Evolutionary conservation across 2,888 invertebrate genomes (phyloP).

Genomic region (Trachelus troglodyta): DNA sequence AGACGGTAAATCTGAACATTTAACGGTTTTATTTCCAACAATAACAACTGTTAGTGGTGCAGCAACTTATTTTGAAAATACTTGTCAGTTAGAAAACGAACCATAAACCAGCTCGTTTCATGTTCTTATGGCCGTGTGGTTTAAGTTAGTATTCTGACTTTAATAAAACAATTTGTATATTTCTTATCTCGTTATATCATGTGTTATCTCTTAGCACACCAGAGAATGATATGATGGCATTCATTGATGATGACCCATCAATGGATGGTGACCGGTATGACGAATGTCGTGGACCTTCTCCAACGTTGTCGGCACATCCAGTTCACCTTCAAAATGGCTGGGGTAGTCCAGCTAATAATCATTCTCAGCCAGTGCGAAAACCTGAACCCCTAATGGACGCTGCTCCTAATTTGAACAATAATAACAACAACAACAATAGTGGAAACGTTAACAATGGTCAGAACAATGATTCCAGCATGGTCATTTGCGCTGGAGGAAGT

Average conservation of each 20-base stretch:
- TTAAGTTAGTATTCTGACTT: not conserved
- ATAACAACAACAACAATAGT: slow-evolving; percentile 62
- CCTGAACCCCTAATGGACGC: slow-evolving; percentile 16
- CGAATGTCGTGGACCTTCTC: slow-evolving; percentile 68
- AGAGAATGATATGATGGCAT: slow-evolving; percentile 80
- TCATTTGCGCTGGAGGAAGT: not conserved
- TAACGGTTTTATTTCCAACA: not conserved
- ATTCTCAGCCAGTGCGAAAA: not conserved
- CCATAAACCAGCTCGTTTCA: not conserved
- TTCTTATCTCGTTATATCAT: not conserved
- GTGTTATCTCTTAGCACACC: slow-evolving; percentile 60
- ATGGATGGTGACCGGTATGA: slow-evolving; percentile 64
- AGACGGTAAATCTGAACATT: not conserved
- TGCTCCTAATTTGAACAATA: slow-evolving; percentile 46
- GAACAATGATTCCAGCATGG: not conserved
- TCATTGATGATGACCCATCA: slow-evolving; percentile 80
- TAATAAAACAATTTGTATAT: not conserved
- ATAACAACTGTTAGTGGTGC: not conserved
- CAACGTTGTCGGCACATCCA: slow-evolving; percentile 58
- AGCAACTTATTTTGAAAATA: not conserved
- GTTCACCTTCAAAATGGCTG: slow-evolving; percentile 71
- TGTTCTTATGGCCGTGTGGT: not conserved
- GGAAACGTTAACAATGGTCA: slow-evolving; percentile 32
- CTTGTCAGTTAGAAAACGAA: not conserved
- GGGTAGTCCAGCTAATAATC: slow-evolving; percentile 67